Conservation (phyloP, 2,888 invertebrate genomes). For the Diplazon laetatorius region DNA sequence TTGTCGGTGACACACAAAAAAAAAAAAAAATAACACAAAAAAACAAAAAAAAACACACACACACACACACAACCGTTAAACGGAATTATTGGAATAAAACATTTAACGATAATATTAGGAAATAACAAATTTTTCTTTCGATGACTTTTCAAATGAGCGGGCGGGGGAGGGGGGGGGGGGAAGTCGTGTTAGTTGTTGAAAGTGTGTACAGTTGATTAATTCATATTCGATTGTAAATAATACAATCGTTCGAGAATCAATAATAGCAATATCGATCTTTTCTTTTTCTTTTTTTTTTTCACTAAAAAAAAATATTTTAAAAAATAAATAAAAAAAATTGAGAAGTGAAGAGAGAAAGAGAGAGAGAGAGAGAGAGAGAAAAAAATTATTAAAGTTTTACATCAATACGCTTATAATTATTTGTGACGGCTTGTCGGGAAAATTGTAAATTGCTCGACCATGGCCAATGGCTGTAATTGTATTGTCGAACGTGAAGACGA, state of each 20-base stretch:
- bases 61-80: too few species aligned
- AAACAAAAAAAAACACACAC: too few species aligned
- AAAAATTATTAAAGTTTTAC: conserved; percentile 36
- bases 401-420: not conserved
- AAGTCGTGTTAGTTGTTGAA: conserved; percentile 77
- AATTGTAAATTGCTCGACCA: conserved; percentile 2
- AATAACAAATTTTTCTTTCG: too few species aligned
- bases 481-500: not conserved
- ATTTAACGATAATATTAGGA: conserved; percentile 47
- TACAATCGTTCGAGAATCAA: conserved; percentile 63
- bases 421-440: conserved; percentile 2
- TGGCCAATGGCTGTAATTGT: conserved; percentile 15
- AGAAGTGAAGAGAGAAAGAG: too few species aligned
- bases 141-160: too few species aligned
- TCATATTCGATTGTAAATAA: conserved; percentile 77
- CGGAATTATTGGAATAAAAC: conserved; percentile 61
- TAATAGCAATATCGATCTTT: conserved; percentile 71
- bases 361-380: too few species aligned
- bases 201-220: conserved; percentile 78
- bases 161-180: too few species aligned
- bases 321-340: conserved; percentile 46
- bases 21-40: too few species aligned
- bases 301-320: conserved; percentile 36
- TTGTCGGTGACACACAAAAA: conserved; percentile 72
- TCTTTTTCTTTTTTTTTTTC: conserved; percentile 47